Evolutionary conservation across 2,113 vertebrate species (phyloP), one percentile per base, ranked within the genome.

Genomic region (Spea bombifrons): DNA sequence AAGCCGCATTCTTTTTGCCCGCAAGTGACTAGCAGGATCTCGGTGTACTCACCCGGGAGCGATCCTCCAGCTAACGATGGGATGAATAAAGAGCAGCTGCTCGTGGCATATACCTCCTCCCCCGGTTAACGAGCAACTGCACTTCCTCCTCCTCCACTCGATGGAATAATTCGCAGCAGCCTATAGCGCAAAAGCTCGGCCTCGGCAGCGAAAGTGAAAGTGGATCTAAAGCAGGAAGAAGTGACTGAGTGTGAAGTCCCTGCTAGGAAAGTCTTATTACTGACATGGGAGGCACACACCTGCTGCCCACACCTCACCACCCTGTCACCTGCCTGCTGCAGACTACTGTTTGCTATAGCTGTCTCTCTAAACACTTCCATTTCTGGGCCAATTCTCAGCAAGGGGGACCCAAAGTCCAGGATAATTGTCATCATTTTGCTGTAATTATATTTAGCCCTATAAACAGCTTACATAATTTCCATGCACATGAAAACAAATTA

Each of bases 201-300:
- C 47, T n/a, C 57, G 8, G 30, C 44, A 59, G 13, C n/a, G 68
- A 78, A 78, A 78, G 47, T 65, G 76, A 78, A 78, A 59, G 30
- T 44, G 68, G 71, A 78, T 71, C 17, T 65, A 69, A 78, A 78
- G 49, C 15, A 49, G 53, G n/a, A 76, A 5, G 68, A 71, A 52
- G 68, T 63, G 55, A 63, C 12, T 8, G 55, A 12, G 48, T 59
- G 76, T 71, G 68, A 78, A 78, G 76, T 78, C 68, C 76, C 76
- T 64, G 0, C 76, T 46, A 13, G 8, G 8, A 13, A 8, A 12
- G 55, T 4, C 55, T 59, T 53, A 8, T 15, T 7, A 15, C 61
- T 64, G 61, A 4, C 12, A 59, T 59, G 10, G n/a, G 10, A 5
- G 15, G 55, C 4, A 15, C 4, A 15, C 4, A 57, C 3, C 15